phyloP scores from a whole-genome alignment of 2,797 vertebrate genomes.

The Spinibarbus caldwelli region DNA sequence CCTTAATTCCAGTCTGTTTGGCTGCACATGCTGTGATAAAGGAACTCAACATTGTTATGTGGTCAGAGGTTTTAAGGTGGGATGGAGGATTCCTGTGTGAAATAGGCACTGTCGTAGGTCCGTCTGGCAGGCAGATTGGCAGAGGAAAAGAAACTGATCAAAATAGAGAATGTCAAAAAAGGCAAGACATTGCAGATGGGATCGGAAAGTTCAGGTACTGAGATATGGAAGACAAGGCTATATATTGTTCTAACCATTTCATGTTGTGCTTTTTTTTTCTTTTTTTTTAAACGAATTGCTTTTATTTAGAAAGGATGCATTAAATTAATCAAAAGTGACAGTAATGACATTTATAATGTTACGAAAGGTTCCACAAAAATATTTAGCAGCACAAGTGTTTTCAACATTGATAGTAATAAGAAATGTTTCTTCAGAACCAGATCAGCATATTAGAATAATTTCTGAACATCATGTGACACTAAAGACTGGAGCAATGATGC shows the following conservation, averaged over 20 bases:
- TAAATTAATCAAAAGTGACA: not conserved
- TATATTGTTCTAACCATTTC: too few species aligned
- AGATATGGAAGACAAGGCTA: not conserved
- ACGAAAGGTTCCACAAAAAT: not conserved
- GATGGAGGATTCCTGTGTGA: conserved; percentile 16
- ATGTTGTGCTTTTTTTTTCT: not conserved
- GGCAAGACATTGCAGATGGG: not conserved
- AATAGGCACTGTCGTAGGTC: not conserved
- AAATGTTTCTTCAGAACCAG: not conserved
- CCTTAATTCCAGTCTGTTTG: not conserved
- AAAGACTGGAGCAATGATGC: not conserved
- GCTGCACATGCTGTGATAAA: conserved; percentile 11
- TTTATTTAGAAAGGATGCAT: not conserved
- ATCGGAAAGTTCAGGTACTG: too few species aligned
- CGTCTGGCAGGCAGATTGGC: conserved; percentile 13
- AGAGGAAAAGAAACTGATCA: not conserved
- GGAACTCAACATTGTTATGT: conserved; percentile 23
- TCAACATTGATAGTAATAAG: not conserved
- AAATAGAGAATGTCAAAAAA: not conserved
- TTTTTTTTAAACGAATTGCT: not conserved
- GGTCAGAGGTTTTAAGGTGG: conserved; percentile 1
- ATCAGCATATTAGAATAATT: not conserved
- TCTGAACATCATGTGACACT: not conserved
- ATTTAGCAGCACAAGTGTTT: not conserved
- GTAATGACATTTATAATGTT: not conserved